phyloP scores from a whole-genome alignment of 1,140 invertebrate genomes.

The Coenobita brevimanus region DNA sequence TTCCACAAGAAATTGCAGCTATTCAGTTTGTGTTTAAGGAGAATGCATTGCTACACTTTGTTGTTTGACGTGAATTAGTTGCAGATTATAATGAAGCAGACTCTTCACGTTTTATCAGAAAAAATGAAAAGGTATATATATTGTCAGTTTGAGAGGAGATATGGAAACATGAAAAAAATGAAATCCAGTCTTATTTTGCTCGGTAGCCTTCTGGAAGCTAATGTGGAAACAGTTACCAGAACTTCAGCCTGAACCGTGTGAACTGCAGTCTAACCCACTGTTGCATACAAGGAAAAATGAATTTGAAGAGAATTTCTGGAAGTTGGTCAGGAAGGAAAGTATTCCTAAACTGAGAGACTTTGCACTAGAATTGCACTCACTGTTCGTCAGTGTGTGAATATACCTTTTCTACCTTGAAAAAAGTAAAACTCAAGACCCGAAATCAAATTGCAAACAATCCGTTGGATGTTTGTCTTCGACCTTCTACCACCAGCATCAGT shows the following conservation, averaged over 20 bases:
- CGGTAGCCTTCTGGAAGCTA: constrained; percentile 19
- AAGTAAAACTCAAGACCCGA: neutral
- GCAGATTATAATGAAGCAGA: constrained; percentile 32
- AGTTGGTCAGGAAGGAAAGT: too few species aligned
- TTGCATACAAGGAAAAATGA: too few species aligned
- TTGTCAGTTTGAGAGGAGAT: constrained; percentile 27
- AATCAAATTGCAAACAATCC: neutral
- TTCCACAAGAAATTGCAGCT: constrained; percentile 31
- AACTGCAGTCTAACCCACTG: constrained; percentile 40
- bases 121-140: neutral
- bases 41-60: constrained; percentile 28
- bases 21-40: constrained; percentile 34
- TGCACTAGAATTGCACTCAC: too few species aligned
- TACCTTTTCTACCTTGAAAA: too few species aligned
- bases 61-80: constrained; percentile 21
- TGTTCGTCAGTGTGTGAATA: too few species aligned
- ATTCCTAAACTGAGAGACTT: too few species aligned
- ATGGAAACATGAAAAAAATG: neutral
- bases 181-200: constrained; percentile 28
- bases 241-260: constrained; percentile 40
- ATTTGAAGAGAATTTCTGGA: too few species aligned
- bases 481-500: too few species aligned
- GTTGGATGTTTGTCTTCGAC: neutral
- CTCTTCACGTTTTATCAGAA: neutral
- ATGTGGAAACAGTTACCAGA: constrained; percentile 42